Evolutionary conservation across 2,113 vertebrate species (phyloP).

Genomic region (Numenius arquata): DNA sequence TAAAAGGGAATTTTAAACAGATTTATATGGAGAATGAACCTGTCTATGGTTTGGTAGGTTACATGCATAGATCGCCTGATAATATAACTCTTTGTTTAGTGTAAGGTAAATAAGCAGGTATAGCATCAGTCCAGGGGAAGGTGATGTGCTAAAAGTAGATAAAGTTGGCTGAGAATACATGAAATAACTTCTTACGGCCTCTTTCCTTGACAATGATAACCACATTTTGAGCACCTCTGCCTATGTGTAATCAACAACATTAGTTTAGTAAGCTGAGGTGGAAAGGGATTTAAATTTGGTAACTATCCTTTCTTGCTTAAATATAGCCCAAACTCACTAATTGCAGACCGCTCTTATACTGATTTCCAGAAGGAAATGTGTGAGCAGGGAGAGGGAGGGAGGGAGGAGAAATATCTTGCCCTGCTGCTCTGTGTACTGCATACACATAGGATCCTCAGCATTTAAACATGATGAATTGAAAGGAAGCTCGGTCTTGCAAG

Average conservation of each 20-base stretch:
- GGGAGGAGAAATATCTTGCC: background rate
- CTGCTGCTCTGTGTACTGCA: background rate
- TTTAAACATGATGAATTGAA: background rate
- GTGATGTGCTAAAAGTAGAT: background rate
- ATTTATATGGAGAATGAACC: background rate
- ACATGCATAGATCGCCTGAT: background rate
- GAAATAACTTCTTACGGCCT: background rate
- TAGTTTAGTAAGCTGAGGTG: background rate
- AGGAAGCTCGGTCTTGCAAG: background rate
- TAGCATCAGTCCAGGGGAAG: background rate
- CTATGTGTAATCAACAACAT: background rate
- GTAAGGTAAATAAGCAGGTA: background rate
- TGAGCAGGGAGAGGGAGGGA: background rate
- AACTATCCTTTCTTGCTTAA: background rate
- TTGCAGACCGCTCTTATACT: background rate
- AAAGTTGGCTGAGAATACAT: background rate
- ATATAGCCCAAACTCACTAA: background rate
- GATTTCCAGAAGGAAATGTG: background rate
- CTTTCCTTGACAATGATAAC: background rate
- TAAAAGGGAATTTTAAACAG: background rate
- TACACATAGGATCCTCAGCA: background rate
- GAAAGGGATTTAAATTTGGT: background rate
- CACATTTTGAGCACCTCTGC: fast-evolving
- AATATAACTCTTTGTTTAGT: background rate
- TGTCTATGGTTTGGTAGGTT: background rate